Conservation (phyloP, 1,140 invertebrate genomes). For the Chymomyza costata region DNA sequence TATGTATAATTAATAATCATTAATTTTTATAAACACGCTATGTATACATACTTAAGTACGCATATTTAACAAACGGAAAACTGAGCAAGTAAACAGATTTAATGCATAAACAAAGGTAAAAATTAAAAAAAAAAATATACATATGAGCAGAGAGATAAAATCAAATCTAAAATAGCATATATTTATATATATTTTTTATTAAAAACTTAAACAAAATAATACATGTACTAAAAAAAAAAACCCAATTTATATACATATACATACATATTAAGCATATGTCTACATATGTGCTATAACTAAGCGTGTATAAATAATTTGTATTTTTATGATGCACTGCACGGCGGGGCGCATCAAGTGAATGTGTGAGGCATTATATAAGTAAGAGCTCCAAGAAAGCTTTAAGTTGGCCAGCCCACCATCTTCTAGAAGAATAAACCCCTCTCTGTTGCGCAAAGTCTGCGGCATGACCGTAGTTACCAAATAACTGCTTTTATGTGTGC, state of each 20-base stretch:
- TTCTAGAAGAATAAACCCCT: too few relatives aligned
- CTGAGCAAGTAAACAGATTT: conserved; percentile 52
- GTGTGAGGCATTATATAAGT: conserved; percentile 29
- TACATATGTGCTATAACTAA: conserved; percentile 59
- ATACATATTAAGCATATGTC: conserved; percentile 52
- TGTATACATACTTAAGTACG: conserved; percentile 31
- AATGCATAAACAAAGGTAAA: conserved; percentile 25
- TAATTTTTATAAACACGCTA: conserved; percentile 43
- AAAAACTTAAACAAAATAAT: conserved; percentile 47
- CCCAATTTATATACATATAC: conserved; percentile 53
- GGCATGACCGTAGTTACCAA: conserved; percentile 38
- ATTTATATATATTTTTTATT: conserved; percentile 72
- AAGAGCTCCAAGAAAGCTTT: too few relatives aligned
- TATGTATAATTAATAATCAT: conserved; percentile 44
- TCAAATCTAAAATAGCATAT: conserved; percentile 68
- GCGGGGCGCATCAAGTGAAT: conserved; percentile 45
- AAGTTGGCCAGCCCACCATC: too few relatives aligned
- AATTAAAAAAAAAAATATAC: conserved; percentile 43
- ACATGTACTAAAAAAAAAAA: conserved; percentile 58
- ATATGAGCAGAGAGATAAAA: conserved; percentile 71
- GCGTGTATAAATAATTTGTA: conserved; percentile 64
- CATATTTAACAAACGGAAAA: conserved; percentile 32
- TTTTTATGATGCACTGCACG: conserved; percentile 33
- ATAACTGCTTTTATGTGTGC: conserved; percentile 24
- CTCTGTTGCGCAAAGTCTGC: conserved; percentile 38